A percentile compares a stretch with the other conserved stretches of the same genome.
phyloP scores from a whole-genome alignment of 2,888 invertebrate genomes.

The Drosophila colorata region DNA sequence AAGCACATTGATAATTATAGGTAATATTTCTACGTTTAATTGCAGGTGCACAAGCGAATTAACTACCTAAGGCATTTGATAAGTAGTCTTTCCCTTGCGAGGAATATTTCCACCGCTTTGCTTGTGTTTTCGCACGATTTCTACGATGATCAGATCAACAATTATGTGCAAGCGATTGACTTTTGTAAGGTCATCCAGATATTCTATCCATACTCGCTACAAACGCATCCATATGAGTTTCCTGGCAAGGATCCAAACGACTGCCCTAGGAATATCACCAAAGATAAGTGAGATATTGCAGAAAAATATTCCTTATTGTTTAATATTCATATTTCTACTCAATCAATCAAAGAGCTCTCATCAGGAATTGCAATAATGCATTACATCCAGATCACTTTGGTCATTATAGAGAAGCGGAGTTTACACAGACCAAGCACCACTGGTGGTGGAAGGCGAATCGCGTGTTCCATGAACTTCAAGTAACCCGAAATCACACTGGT shows the following conservation, averaged over 20 bases:
- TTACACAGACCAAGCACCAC: conserved; percentile 98
- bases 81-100: conserved; percentile 94
- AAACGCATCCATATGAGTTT: conserved; percentile 95
- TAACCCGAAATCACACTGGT: conserved; percentile 92
- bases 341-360: conserved; percentile 89
- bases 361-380: conserved; percentile 94
- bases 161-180: conserved; percentile 94
- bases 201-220: conserved; percentile 97
- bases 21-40: not conserved
- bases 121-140: conserved; percentile 98
- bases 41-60: conserved; percentile 10
- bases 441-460: conserved; percentile 99
- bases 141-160: conserved; percentile 95
- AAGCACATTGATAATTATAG: not conserved
- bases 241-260: conserved; percentile 97
- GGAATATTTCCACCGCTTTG: conserved; percentile 93
- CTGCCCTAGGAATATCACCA: conserved; percentile 93
- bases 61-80: conserved; percentile 91
- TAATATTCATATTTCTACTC: not conserved
- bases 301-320: not conserved
- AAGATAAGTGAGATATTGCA: conserved; percentile 89
- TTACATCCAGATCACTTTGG: conserved; percentile 97
- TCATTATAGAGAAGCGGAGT: conserved; percentile 97
- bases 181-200: conserved; percentile 94
- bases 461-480: conserved; percentile 94